These are phyloP conservation scores for Limnodromus scolopaceus DNA, from an alignment of 2,797 vertebrate species.

Conservation along the genomic window DNA sequence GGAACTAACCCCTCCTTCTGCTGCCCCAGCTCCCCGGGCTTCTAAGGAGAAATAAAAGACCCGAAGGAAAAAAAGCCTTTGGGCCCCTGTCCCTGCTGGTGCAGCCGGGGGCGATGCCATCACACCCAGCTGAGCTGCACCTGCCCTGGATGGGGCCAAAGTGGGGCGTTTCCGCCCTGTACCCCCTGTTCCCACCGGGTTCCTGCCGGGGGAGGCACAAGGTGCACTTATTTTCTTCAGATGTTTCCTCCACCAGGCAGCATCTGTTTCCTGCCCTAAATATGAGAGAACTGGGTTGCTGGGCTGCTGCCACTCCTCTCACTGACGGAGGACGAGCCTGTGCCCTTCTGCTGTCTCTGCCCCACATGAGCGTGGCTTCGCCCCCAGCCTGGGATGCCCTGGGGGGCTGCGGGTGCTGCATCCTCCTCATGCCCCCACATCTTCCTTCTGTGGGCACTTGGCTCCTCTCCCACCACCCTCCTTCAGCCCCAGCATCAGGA, in stretches of 20 bases:
- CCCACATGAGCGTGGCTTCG: accelerated
- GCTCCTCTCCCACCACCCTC: neutral
- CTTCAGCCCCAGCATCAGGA: neutral
- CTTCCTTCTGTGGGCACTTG: accelerated
- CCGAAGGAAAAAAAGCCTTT: neutral
- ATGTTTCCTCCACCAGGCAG: constrained; percentile 43
- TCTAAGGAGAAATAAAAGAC: neutral
- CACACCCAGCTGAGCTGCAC: neutral
- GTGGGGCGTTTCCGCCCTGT: accelerated
- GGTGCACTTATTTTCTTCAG: neutral
- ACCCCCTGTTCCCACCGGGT: neutral
- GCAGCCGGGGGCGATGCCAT: accelerated
- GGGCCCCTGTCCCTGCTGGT: accelerated
- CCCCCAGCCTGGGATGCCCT: neutral
- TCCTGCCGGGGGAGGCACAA: neutral
- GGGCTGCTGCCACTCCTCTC: neutral
- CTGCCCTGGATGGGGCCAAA: neutral
- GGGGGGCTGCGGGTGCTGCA: neutral
- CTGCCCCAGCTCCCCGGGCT: neutral
- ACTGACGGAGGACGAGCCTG: neutral
- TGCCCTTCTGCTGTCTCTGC: neutral
- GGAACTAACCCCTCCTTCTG: accelerated
- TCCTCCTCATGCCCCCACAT: accelerated
- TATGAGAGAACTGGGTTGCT: neutral
- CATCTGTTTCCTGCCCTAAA: constrained; percentile 73